Percentiles rank a stretch among this genome's conserved stretches.
phyloP scores from a whole-genome alignment of 2,113 vertebrate species.

The Gambusia holbrooki region DNA sequence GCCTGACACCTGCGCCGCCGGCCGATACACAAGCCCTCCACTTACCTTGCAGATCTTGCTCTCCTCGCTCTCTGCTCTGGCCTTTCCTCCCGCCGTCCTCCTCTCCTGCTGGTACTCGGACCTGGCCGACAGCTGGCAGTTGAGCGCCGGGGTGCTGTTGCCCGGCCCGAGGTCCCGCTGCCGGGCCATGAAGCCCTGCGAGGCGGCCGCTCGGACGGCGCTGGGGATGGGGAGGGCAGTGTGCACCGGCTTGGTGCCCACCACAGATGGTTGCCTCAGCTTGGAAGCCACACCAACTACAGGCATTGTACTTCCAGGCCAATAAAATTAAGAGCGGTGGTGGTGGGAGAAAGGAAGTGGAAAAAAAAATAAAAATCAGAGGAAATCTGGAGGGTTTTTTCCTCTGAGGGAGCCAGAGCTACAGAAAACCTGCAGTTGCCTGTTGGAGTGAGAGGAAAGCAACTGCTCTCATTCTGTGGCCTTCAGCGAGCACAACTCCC shows the following conservation, averaged over 20 bases:
- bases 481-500: slow-evolving; percentile 69
- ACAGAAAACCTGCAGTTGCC: slow-evolving; percentile 49
- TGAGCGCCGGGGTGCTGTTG: slow-evolving; percentile 75
- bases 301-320: slow-evolving; percentile 84
- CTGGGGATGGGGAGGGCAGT: slow-evolving; percentile 89
- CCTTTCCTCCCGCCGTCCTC: slow-evolving; percentile 76
- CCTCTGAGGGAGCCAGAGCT: slow-evolving; percentile 21
- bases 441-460: slow-evolving; percentile 69
- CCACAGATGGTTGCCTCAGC: slow-evolving; percentile 85
- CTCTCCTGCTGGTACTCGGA: slow-evolving; percentile 83
- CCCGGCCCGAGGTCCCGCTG: slow-evolving; percentile 81
- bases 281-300: slow-evolving; percentile 96
- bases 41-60: slow-evolving; percentile 93
- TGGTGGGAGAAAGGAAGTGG: slow-evolving; percentile 13
- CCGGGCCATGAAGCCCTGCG: slow-evolving; percentile 81
- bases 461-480: slow-evolving; percentile 76
- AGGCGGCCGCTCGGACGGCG: slow-evolving; percentile 74
- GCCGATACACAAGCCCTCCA: slow-evolving; percentile 24
- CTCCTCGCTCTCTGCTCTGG: slow-evolving; percentile 85
- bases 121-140: slow-evolving; percentile 89
- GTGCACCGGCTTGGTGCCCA: slow-evolving; percentile 90
- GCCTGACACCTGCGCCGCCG: not conserved
- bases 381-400: slow-evolving; percentile 40
- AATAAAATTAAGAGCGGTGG: slow-evolving; percentile 30
- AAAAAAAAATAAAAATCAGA: slow-evolving; percentile 13